Percentiles rank a stretch among this genome's conserved stretches.
phyloP scores from a whole-genome alignment of 2,113 vertebrate species.

The Rhinopomastus cyanomelas region DNA sequence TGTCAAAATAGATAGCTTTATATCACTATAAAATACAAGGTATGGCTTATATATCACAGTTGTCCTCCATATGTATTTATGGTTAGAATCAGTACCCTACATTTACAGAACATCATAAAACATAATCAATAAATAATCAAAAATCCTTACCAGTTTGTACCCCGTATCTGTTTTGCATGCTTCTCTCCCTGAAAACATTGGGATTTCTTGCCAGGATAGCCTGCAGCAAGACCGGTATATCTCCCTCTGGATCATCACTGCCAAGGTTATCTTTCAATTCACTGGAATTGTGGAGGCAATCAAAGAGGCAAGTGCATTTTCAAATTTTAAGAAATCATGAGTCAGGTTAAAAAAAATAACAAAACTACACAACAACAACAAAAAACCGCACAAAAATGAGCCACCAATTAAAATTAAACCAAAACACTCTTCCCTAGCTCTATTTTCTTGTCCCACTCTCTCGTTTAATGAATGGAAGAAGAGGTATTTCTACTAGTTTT shows the following conservation, averaged over 20 bases:
- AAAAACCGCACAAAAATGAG: too few species aligned
- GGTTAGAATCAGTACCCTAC: background rate
- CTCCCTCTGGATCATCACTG: conserved; percentile 97
- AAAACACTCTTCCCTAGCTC: background rate
- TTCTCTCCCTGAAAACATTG: conserved; percentile 99
- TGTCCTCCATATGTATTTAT: background rate
- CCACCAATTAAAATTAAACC: too few species aligned
- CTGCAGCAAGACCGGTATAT: conserved; percentile 94
- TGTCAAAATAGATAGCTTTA: background rate
- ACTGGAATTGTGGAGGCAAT: conserved; percentile 78
- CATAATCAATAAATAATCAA: conserved; percentile 37
- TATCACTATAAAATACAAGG: background rate
- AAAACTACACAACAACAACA: too few species aligned
- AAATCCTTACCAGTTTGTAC: conserved; percentile 83
- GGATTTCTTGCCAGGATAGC: conserved; percentile 95
- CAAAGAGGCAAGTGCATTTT: conserved; percentile 48
- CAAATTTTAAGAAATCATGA: conserved; percentile 36
- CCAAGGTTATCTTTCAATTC: conserved; percentile 98
- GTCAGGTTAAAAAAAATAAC: conserved; percentile 6
- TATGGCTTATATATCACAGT: too few species aligned
- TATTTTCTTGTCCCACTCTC: too few species aligned
- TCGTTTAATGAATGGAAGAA: too few species aligned
- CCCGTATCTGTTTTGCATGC: conserved; percentile 84
- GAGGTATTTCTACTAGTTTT: too few species aligned
- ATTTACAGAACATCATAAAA: conserved; percentile 13